Evolutionary conservation across 2,113 vertebrate genomes (phyloP).

Genomic region (Solenodon paradoxus): DNA sequence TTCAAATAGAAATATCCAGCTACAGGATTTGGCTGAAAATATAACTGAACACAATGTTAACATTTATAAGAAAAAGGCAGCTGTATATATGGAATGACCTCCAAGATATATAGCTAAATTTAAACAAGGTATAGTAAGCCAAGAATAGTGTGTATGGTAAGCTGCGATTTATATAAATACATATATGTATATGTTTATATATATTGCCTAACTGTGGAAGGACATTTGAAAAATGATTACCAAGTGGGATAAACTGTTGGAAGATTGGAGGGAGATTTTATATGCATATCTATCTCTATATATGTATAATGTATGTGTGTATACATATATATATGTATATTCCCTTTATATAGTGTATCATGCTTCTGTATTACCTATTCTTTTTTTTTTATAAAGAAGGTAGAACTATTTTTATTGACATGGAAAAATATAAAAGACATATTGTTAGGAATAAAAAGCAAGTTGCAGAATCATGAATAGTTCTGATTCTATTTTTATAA

Average conservation of each 20-base stretch:
- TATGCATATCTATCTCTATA: too few species aligned
- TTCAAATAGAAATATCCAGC: not conserved
- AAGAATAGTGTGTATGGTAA: not conserved
- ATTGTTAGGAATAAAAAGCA: conserved; percentile 54
- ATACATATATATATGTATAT: too few species aligned
- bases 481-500: conserved; percentile 25
- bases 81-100: not conserved
- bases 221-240: conserved; percentile 17
- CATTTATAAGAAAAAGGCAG: not conserved
- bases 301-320: too few species aligned
- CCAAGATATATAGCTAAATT: not conserved
- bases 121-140: conserved; percentile 4
- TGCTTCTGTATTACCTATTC: conserved; percentile 40
- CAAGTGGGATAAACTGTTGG: conserved; percentile 51
- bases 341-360: not conserved
- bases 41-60: not conserved
- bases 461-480: conserved; percentile 25
- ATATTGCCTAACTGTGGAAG: not conserved
- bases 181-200: not conserved
- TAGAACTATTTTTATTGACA: conserved; percentile 56
- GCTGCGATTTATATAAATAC: not conserved
- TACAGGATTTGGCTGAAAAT: not conserved
- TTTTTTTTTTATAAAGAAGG: conserved; percentile 33
- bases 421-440: conserved; percentile 56
- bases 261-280: conserved; percentile 4